Evolutionary conservation across 2,797 vertebrate species (phyloP), one percentile per base, ranked within the genome.

Genomic region (Leptoclinus maculatus): DNA sequence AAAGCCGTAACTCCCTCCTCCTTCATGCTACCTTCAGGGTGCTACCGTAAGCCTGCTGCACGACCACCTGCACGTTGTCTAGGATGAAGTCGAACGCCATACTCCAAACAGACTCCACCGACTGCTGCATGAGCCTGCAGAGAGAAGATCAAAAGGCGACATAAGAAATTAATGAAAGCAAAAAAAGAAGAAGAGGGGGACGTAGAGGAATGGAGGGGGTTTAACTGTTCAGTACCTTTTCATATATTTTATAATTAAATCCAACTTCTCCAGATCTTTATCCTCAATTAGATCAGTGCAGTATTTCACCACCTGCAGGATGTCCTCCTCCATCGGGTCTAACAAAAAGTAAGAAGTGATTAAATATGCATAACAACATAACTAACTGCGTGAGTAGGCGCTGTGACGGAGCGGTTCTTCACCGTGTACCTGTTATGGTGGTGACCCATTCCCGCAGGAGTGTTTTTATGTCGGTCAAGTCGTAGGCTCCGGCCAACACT

Each of bases 51-150:
- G 95, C 95, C 87, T 99, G 98, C 88, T 99, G 98, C 93, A 99
- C 90, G 84, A 99, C 97, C 90, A 99, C 96, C 94, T 99, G 98
- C 93, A 99, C 97, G 43, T 99, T 99, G 93, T 99, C 98, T 73
- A 99, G 94, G 95, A 99, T 99, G 94, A 99, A 99, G 94, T 99
- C 98, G 86, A 99, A 99, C 64, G 98, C 98, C 98, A 99, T 99
- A 66, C 97, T 97, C 98, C 98, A 99, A 74, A 99, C 97, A 0
- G 98, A 99, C 92, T 99, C 98, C 89, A 97, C 94, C 0, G 98
- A 99, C 90, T 97, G 96, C 92, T 99, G 97, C 98, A 98, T 99
- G 83, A 99, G 90, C 95, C 98, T 99, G 89, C 27, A 58, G 11
- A 59, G 29, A 57, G 25, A 54, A 23, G 9, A 19, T n/a, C 27